Conservation (phyloP, 1,140 invertebrate species). For the Hydropsyche tenuis region DNA sequence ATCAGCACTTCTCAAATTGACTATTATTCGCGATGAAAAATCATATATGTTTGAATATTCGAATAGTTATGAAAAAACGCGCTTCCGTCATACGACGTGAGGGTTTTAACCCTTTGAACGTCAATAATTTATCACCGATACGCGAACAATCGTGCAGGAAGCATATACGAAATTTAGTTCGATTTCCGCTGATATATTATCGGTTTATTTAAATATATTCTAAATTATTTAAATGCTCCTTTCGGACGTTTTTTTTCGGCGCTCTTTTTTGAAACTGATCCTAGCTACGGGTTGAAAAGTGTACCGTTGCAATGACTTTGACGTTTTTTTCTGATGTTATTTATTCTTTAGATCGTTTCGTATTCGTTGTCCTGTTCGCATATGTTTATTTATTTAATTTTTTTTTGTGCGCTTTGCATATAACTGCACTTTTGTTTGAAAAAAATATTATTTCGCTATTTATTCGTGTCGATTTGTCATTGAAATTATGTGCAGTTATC, state of each 20-base stretch:
- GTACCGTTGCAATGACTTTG: constrained; percentile 12
- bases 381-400: too few relatives aligned
- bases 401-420: background rate
- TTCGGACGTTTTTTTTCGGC: constrained; percentile 13
- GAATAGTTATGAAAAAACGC: background rate
- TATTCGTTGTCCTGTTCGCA: too few relatives aligned
- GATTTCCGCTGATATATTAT: constrained; percentile 46
- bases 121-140: constrained; percentile 21
- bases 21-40: too few relatives aligned
- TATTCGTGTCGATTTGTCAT: background rate
- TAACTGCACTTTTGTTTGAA: background rate
- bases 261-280: background rate
- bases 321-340: background rate
- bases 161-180: constrained; percentile 32
- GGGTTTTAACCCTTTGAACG: background rate
- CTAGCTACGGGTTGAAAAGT: background rate
- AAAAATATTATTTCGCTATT: background rate
- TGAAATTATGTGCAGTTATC: constrained; percentile 13
- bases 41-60: too few relatives aligned
- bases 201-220: constrained; percentile 49
- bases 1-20: background rate
- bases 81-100: background rate
- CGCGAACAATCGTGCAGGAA: constrained; percentile 21
- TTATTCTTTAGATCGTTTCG: constrained; percentile 1
- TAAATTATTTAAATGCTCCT: constrained; percentile 39